Evolutionary conservation across 2,113 vertebrate species (phyloP).

Genomic region (Ictalurus furcatus): DNA sequence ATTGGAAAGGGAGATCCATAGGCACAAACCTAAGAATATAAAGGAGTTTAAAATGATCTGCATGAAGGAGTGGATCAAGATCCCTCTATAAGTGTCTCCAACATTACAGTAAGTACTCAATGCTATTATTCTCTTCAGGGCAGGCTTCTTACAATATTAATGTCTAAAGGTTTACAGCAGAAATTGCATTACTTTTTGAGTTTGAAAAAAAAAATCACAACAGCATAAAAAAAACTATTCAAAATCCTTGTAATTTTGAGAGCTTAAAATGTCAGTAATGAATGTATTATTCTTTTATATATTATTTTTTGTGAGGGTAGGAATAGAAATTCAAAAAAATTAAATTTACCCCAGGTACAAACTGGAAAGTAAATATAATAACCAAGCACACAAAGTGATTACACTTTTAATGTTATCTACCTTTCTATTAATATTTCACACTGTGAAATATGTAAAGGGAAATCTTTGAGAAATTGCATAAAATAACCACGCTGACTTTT

Average conservation of each 20-base stretch:
- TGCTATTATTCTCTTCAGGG: not conserved
- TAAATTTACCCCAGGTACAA: not conserved
- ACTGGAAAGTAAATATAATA: not conserved
- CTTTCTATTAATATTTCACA: conserved; percentile 6
- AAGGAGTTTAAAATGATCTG: not conserved
- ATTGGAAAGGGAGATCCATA: not conserved
- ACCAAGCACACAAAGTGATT: not conserved
- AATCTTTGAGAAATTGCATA: not conserved
- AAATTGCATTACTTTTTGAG: not conserved
- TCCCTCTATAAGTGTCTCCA: not conserved
- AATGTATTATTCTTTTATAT: not conserved
- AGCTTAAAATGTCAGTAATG: not conserved
- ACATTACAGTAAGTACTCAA: not conserved
- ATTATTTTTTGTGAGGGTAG: not conserved
- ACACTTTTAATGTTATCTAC: not conserved
- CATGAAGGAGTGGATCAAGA: not conserved
- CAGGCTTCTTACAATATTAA: not conserved
- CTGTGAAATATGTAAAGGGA: not conserved
- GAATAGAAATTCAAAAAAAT: not conserved
- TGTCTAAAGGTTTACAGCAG: not conserved
- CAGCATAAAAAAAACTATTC: not conserved
- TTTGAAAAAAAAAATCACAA: not conserved
- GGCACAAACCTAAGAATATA: not conserved
- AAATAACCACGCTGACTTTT: not conserved
- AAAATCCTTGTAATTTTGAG: not conserved